Base-by-base conservation (phyloP, 2,888 invertebrate species). In the Diadromus collaris region DNA sequence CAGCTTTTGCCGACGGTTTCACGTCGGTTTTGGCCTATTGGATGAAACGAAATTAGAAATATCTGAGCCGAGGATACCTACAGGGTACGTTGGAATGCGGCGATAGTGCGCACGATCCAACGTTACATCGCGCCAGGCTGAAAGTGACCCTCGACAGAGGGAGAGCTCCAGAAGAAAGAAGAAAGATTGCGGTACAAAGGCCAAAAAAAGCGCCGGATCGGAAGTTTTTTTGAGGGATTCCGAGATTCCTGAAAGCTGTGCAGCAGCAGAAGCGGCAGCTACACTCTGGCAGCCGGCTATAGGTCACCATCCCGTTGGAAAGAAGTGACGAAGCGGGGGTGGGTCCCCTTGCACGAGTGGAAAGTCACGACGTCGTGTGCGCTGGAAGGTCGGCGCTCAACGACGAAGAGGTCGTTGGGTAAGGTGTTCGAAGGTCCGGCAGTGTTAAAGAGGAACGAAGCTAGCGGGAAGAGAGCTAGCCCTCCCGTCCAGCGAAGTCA, bases 11-110 rank as follows among this genome's bases (percentile, higher is more conserved):
- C 48, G 21, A 13, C 29, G n/a, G 48, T 34, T 32, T 29, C 16
- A 21, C 21, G 54, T n/a, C 21, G 29, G 21, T 19, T 54, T n/a
- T 27, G 38, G 48, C 46, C 29, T 21, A 41, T 61, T 32, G 61
- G 61, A 61, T 44, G 41, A 34, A 68, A 24, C 44, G 63, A 75
- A 63, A 75, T 69, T 54, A 68, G 51, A 68, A 75, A 75, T 51
- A 68, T 68, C n/a, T 32, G 13, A 34, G 29, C 13, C 54, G 10
- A 32, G 29, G 27, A 27, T 24, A n/a, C n/a, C n/a, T n/a, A 24
- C 7, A 38, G 41, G 41, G 61, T 68, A 46, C 24, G 19, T 7
- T 48, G 69, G 58, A 64, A 69, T 70, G n/a, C 48, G 16, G 56
- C 21, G 54, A 70, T 38, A 41, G 29, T 63, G 44, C 41, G 24